Conservation (phyloP, 2,113 vertebrate species). For the Heloderma charlesbogerti region DNA sequence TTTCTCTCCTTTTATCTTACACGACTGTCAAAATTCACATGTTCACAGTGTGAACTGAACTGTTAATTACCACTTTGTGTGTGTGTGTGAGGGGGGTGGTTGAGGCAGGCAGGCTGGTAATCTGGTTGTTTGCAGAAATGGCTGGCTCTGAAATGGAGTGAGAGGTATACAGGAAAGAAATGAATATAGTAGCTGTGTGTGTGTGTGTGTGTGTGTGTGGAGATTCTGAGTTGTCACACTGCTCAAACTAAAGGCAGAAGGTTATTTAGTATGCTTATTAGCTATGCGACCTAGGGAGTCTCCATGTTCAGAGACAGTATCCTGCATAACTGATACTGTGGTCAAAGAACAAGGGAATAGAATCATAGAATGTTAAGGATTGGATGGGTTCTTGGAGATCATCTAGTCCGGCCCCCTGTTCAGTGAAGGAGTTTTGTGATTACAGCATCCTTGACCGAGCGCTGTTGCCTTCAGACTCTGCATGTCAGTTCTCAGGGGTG, state of each 20-base stretch:
- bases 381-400: not conserved
- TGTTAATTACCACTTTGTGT: not conserved
- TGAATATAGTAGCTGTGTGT: not conserved
- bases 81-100: not conserved
- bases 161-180: not conserved
- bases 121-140: not conserved
- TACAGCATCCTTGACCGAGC: not conserved
- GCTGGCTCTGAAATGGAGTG: not conserved
- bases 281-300: not conserved
- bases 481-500: too few species aligned
- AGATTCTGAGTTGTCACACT: too few species aligned
- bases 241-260: not conserved
- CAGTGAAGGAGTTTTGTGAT: not conserved
- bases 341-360: not conserved
- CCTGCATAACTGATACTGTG: not conserved
- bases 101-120: too few species aligned
- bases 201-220: too few species aligned
- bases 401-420: not conserved
- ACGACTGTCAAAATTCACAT: not conserved
- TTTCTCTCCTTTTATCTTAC: not conserved
- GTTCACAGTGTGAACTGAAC: not conserved
- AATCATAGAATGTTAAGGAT: not conserved
- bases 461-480: not conserved
- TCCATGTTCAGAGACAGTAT: not conserved
- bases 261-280: too few species aligned